Conservation (phyloP, 2,888 invertebrate genomes). For the Dendrolimus pini region DNA sequence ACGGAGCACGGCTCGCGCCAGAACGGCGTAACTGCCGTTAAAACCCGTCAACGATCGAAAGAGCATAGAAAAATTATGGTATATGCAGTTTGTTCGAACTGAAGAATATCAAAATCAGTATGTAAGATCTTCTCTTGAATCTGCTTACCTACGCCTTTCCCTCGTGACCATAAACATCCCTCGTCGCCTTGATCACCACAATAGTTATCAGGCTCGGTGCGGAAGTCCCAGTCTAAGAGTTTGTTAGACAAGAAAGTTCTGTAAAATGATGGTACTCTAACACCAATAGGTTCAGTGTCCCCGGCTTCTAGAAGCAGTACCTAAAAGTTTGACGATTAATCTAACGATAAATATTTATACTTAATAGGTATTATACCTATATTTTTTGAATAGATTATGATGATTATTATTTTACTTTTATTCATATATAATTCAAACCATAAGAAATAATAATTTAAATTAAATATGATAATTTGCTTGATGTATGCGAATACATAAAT, state of each 20-base stretch:
- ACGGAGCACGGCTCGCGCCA: too few relatives aligned
- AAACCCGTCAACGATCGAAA: too few relatives aligned
- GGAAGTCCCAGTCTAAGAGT: slow-evolving; percentile 79
- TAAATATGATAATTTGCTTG: not conserved
- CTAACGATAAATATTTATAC: too few relatives aligned
- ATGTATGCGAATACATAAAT: not conserved
- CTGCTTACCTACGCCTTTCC: slow-evolving; percentile 79
- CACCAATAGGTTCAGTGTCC: slow-evolving; percentile 77
- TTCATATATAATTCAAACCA: slow-evolving; percentile 2
- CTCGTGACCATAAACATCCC: slow-evolving; percentile 80
- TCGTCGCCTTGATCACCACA: slow-evolving; percentile 75
- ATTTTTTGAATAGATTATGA: too few relatives aligned
- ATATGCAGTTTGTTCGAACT: too few relatives aligned
- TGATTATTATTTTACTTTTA: too few relatives aligned
- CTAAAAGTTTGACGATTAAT: slow-evolving; percentile 17
- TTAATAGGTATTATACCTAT: too few relatives aligned
- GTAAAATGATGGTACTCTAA: slow-evolving; percentile 75
- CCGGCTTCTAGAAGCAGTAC: slow-evolving; percentile 73
- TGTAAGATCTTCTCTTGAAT: not conserved
- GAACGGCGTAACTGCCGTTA: too few relatives aligned
- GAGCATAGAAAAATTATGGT: too few relatives aligned
- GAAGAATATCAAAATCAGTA: not conserved
- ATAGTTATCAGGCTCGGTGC: slow-evolving; percentile 75
- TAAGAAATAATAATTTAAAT: not conserved
- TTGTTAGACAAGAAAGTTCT: slow-evolving; percentile 71